phyloP scores from a whole-genome alignment of 2,888 invertebrate species.

The Metellina segmentata region DNA sequence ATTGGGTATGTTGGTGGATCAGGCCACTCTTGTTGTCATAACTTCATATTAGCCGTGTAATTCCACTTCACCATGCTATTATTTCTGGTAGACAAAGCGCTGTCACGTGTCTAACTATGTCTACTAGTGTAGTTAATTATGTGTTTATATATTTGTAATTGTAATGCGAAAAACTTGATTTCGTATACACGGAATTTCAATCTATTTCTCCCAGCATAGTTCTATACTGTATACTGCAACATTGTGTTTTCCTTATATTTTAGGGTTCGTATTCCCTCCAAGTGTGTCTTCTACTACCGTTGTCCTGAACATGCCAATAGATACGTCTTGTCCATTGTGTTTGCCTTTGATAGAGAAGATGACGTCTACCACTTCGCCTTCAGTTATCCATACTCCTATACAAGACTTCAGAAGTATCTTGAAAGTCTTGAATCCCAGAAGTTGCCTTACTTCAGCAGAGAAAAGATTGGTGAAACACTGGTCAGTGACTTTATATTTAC shows the following conservation, averaged over 20 bases:
- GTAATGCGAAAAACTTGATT: too few species aligned
- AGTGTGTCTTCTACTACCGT: constrained; percentile 94
- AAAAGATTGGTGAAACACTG: constrained; percentile 85
- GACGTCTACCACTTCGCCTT: constrained; percentile 97
- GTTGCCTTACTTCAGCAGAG: constrained; percentile 85
- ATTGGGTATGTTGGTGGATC: too few species aligned
- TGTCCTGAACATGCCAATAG: constrained; percentile 92
- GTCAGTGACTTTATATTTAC: constrained; percentile 79
- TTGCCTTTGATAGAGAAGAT: constrained; percentile 96
- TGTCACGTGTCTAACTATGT: too few species aligned
- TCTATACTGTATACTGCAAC: too few species aligned
- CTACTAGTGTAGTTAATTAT: too few species aligned
- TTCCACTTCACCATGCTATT: too few species aligned
- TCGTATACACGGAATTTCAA: too few species aligned
- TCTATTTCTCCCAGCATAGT: too few species aligned
- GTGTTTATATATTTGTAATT: too few species aligned
- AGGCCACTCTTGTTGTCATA: too few species aligned
- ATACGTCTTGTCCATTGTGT: constrained; percentile 95
- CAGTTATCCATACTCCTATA: constrained; percentile 97
- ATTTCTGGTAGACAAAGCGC: too few species aligned
- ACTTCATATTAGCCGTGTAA: too few species aligned
- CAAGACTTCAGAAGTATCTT: constrained; percentile 91
- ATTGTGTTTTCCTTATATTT: constrained; percentile 58
- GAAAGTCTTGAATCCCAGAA: constrained; percentile 82
- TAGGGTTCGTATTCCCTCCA: constrained; percentile 89